These are phyloP conservation scores for Neogobius melanostomus DNA, from an alignment of 2,113 vertebrate species.

Conservation along the genomic window DNA sequence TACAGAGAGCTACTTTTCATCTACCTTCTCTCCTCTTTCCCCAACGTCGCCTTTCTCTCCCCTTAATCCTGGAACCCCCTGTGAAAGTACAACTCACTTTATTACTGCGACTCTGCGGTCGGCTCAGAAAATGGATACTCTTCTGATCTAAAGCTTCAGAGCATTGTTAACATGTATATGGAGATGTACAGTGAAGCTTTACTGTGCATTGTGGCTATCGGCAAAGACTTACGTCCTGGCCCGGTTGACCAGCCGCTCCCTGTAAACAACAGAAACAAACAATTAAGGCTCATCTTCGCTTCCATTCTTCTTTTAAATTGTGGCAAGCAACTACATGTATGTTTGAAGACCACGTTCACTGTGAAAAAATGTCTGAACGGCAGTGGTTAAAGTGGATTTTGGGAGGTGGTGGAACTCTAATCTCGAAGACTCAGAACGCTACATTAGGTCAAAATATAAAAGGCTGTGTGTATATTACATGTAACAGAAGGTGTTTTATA, in stretches of 20 bases:
- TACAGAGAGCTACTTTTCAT: constrained; percentile 49
- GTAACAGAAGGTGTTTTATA: no score
- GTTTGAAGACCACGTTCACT: no score
- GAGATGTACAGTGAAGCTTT: neutral
- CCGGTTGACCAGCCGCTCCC: constrained; percentile 95
- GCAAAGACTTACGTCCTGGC: constrained; percentile 90
- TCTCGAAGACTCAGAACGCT: no score
- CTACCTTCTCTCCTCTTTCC: constrained; percentile 99
- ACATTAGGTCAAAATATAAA: no score
- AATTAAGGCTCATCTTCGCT: no score
- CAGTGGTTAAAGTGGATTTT: no score
- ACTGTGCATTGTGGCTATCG: neutral
- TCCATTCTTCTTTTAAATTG: no score
- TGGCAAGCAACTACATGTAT: no score
- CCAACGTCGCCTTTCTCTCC: constrained; percentile 96
- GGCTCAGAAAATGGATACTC: constrained; percentile 1
- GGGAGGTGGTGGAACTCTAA: no score
- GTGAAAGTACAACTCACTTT: constrained; percentile 79
- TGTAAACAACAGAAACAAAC: constrained; percentile 71
- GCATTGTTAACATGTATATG: neutral
- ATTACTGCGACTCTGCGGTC: constrained; percentile 37
- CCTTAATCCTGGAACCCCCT: constrained; percentile 95
- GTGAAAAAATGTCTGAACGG: no score
- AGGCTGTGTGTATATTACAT: no score
- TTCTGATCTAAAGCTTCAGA: neutral